Evolutionary conservation across 2,113 vertebrate species (phyloP).

Genomic region (Rafetus swinhoei): DNA sequence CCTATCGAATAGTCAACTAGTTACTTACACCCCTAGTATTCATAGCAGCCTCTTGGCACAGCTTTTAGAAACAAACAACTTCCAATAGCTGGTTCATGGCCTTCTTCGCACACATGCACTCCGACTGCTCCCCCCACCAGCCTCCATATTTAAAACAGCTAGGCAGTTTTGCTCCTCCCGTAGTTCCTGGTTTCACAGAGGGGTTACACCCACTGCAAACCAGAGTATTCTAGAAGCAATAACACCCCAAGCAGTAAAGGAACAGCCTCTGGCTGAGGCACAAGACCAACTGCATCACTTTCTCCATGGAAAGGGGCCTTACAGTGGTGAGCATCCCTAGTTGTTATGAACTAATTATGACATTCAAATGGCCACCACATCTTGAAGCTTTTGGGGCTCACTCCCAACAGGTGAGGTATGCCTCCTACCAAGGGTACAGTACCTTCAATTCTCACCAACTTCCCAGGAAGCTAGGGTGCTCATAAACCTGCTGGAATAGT

Average conservation of each 20-base stretch:
- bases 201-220: not conserved
- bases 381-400: not conserved
- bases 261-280: not conserved
- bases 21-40: no score
- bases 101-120: not conserved
- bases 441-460: not conserved
- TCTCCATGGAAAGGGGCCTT: not conserved
- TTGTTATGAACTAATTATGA: accelerated
- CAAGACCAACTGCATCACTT: not conserved
- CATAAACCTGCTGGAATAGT: not conserved
- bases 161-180: not conserved
- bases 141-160: not conserved
- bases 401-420: not conserved
- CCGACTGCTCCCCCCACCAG: not conserved
- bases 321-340: accelerated
- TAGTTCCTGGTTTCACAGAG: not conserved
- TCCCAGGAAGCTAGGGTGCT: accelerated
- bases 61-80: not conserved
- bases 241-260: not conserved
- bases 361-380: not conserved
- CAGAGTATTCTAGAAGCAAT: not conserved
- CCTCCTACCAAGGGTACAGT: not conserved
- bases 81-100: no score
- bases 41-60: not conserved
- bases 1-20: no score